phyloP scores from a whole-genome alignment of 1,140 invertebrate genomes.

The Scaptomyza hsui region DNA sequence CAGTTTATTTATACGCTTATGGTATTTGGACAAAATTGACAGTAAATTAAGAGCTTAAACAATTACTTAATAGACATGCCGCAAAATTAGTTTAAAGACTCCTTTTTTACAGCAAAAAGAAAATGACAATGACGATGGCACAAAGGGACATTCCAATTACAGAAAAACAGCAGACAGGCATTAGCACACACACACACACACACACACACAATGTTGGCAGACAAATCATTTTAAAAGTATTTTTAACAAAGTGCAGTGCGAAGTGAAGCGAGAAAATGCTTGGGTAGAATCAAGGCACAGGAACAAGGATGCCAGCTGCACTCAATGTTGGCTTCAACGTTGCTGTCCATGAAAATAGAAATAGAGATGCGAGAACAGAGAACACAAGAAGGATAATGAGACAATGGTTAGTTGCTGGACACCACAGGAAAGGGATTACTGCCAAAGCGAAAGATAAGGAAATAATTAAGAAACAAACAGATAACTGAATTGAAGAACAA shows the following conservation, averaged over 20 bases:
- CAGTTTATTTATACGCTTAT: conserved; percentile 2
- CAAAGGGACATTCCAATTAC: conserved; percentile 72
- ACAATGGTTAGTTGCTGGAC: conserved; percentile 2
- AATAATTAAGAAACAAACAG: background rate
- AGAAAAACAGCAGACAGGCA: conserved; percentile 53
- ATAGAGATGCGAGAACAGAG: background rate
- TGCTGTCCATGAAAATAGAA: conserved; percentile 18
- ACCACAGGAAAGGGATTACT: background rate
- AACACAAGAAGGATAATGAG: conserved; percentile 6
- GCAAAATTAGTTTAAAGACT: conserved; percentile 73
- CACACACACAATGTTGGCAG: conserved; percentile 39
- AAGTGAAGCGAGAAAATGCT: conserved; percentile 38
- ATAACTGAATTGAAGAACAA: background rate
- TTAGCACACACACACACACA: conserved; percentile 30
- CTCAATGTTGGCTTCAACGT: background rate
- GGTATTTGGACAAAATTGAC: conserved; percentile 6
- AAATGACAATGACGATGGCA: conserved; percentile 44
- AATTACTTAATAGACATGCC: conserved; percentile 76
- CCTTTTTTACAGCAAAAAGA: conserved; percentile 22
- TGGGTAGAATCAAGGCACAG: conserved; percentile 17
- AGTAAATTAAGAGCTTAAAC: conserved; percentile 74
- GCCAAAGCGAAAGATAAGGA: background rate
- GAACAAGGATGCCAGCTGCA: conserved; percentile 21
- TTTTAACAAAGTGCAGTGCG: conserved; percentile 66
- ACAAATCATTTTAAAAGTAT: conserved; percentile 76